These are phyloP conservation scores for Hypomesus transpacificus DNA, from an alignment of 2,113 vertebrate species.

Conservation along the genomic window DNA sequence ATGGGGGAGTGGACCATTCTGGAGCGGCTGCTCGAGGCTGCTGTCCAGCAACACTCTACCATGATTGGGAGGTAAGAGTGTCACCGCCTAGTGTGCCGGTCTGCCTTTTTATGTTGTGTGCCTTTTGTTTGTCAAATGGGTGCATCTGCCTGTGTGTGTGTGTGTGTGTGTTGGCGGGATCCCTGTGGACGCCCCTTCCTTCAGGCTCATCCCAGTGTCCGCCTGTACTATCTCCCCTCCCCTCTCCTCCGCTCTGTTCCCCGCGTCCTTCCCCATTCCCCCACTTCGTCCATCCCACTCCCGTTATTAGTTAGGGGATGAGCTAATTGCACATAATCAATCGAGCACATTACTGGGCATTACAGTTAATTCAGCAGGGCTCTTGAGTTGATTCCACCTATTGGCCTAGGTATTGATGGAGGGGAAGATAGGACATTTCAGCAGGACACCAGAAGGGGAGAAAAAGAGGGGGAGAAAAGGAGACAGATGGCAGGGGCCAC, in stretches of 20 bases:
- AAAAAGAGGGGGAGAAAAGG: constrained; percentile 37
- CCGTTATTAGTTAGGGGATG: constrained; percentile 51
- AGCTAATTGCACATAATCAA: constrained; percentile 62
- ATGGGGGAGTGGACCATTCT: constrained; percentile 81
- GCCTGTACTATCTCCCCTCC: constrained; percentile 39
- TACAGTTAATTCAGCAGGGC: constrained; percentile 49
- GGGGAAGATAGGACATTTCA: constrained; percentile 23
- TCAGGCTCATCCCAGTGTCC: constrained; percentile 42
- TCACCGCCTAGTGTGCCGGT: not conserved
- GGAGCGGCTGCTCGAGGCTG: constrained; percentile 79
- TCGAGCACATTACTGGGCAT: constrained; percentile 52
- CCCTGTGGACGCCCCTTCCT: constrained; percentile 14
- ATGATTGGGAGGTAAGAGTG: constrained; percentile 79
- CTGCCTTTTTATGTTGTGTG: constrained; percentile 11
- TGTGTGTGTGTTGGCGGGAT: constrained; percentile 6
- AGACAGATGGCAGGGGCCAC: not conserved
- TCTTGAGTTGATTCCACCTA: constrained; percentile 51
- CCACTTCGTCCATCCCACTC: constrained; percentile 18
- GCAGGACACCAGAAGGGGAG: constrained; percentile 48
- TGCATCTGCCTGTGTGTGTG: constrained; percentile 1
- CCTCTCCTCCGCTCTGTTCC: constrained; percentile 12
- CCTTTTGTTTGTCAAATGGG: not conserved
- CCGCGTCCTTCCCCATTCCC: constrained; percentile 29
- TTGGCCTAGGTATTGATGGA: constrained; percentile 47
- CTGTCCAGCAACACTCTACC: constrained; percentile 81